A percentile compares a stretch with the other conserved stretches of the same genome.
Conservation (phyloP, 2,888 invertebrate species). For the Erannis defoliaria region DNA sequence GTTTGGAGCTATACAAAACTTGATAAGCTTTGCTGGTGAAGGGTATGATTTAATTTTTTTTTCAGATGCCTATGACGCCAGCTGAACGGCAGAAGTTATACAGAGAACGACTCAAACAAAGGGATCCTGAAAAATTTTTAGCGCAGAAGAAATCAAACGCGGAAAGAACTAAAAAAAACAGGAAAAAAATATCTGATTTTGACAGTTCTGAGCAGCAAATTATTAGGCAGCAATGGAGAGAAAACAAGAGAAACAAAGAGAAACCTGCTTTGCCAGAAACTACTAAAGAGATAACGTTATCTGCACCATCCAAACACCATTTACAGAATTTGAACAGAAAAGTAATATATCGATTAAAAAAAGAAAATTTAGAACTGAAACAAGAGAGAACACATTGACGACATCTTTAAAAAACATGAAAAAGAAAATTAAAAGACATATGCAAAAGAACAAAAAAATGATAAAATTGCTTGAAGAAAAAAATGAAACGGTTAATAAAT, state of each 20-base stretch:
- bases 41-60: constrained; percentile 25
- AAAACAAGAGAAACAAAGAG: constrained; percentile 27
- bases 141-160: constrained; percentile 11
- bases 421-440: too few species aligned
- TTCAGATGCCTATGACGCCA: constrained; percentile 28
- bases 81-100: constrained; percentile 30
- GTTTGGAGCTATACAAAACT: too few species aligned
- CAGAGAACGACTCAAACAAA: constrained; percentile 25
- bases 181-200: constrained; percentile 27
- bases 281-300: constrained; percentile 19
- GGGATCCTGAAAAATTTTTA: constrained; percentile 22
- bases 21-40: constrained; percentile 4
- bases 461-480: too few species aligned
- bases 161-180: constrained; percentile 20
- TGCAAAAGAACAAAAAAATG: too few species aligned
- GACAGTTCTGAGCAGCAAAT: constrained; percentile 25
- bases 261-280: constrained; percentile 16
- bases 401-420: constrained; percentile 14
- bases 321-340: constrained; percentile 20
- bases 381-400: constrained; percentile 8
- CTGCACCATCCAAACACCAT: constrained; percentile 18
- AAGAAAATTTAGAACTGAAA: constrained; percentile 22
- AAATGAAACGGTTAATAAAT: too few species aligned
- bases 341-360: constrained; percentile 19
- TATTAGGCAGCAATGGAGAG: constrained; percentile 32